Conservation (phyloP, 2,113 vertebrate genomes). For the Pseudorasbora parva region DNA sequence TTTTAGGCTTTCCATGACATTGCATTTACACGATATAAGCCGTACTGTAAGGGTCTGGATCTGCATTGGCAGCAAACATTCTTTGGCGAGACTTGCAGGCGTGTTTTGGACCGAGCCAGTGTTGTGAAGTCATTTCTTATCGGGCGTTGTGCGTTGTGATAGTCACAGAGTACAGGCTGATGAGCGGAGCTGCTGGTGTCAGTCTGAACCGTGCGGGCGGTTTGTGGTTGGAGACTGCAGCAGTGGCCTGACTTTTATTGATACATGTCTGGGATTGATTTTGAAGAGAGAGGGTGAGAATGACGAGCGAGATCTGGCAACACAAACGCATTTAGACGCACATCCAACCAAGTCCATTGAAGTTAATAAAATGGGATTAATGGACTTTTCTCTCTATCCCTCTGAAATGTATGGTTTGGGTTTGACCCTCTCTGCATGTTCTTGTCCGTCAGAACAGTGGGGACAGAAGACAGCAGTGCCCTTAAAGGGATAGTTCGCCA, state of each 20-base stretch:
- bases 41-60: background rate
- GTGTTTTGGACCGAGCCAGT: background rate
- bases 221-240: slow-evolving; percentile 35
- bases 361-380: slow-evolving; percentile 70
- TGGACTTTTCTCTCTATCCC: slow-evolving; percentile 45
- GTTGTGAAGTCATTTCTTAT: slow-evolving; percentile 6
- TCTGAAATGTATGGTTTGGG: slow-evolving; percentile 28
- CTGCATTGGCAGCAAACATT: background rate
- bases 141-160: background rate
- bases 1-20: slow-evolving; percentile 18
- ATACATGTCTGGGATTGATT: slow-evolving; percentile 48
- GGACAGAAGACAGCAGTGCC: slow-evolving; percentile 61
- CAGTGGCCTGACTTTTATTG: slow-evolving; percentile 42
- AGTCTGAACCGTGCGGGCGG: background rate
- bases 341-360: slow-evolving; percentile 47
- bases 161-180: background rate
- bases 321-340: slow-evolving; percentile 39
- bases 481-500: background rate
- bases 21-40: background rate
- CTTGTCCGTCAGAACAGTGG: slow-evolving; percentile 70
- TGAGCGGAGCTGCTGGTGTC: slow-evolving; percentile 9
- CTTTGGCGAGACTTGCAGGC: background rate
- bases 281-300: background rate
- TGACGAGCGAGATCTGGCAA: slow-evolving; percentile 34
- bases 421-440: slow-evolving; percentile 67